A percentile compares a stretch with the other conserved stretches of the same genome.
Conservation (phyloP, 2,888 invertebrate species). For the Netelia melanura region DNA sequence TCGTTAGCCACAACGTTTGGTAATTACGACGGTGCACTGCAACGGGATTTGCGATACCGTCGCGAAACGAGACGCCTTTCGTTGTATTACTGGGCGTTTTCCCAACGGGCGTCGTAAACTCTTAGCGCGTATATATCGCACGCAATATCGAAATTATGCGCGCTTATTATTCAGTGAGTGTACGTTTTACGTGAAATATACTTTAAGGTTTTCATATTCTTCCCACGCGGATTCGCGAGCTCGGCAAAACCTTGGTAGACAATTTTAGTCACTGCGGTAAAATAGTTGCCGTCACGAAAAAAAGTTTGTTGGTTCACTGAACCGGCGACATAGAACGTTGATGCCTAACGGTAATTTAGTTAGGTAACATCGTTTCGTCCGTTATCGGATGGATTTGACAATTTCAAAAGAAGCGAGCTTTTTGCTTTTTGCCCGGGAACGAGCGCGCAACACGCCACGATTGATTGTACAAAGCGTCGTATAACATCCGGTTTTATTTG, state of each 20-base stretch:
- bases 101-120: neutral
- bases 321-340: too few species aligned
- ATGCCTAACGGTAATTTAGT: too few species aligned
- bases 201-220: neutral
- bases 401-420: conserved; percentile 22
- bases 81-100: neutral
- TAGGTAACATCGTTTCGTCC: neutral
- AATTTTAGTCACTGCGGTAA: too few species aligned
- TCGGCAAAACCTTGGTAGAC: neutral
- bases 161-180: neutral
- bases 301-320: too few species aligned
- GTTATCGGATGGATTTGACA: conserved; percentile 9
- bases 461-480: neutral
- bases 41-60: neutral
- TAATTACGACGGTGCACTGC: conserved; percentile 1
- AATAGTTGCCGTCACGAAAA: too few species aligned
- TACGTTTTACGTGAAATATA: neutral
- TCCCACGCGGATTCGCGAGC: neutral
- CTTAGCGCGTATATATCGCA: neutral
- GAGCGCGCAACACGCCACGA: neutral
- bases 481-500: neutral
- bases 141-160: neutral
- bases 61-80: neutral
- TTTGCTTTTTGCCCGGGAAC: neutral
- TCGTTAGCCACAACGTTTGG: conserved; percentile 1